These are phyloP conservation scores for Oophaga sylvatica DNA, from an alignment of 2,797 vertebrate species.

Conservation along the genomic window DNA sequence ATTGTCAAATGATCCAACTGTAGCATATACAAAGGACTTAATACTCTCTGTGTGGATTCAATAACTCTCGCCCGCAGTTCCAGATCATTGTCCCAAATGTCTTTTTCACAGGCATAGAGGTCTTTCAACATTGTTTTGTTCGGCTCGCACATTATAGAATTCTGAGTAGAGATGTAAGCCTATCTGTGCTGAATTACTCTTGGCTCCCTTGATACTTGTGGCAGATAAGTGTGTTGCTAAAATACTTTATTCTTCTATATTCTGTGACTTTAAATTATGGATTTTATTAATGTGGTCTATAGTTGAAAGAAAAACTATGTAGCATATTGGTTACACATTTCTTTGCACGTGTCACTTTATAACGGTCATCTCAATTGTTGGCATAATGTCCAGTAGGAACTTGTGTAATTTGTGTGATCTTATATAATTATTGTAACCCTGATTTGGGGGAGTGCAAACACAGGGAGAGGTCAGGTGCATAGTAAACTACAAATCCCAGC, in stretches of 20 bases:
- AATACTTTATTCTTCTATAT: conserved; percentile 3
- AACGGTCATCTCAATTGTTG: too few species aligned
- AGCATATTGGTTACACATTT: not conserved
- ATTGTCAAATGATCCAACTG: not conserved
- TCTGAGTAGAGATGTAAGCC: not conserved
- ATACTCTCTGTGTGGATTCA: conserved; percentile 4
- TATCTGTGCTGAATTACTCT: conserved; percentile 8
- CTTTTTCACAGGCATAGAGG: not conserved
- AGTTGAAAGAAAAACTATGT: not conserved
- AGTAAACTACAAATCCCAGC: too few species aligned
- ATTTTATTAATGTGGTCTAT: not conserved
- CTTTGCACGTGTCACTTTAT: not conserved
- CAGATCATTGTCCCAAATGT: conserved; percentile 29
- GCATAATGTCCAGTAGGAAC: too few species aligned
- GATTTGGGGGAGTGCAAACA: too few species aligned
- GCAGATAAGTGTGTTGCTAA: conserved; percentile 2
- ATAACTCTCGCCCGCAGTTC: conserved; percentile 18
- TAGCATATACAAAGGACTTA: conserved; percentile 16
- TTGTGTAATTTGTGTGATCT: too few species aligned
- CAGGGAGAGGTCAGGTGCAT: too few species aligned
- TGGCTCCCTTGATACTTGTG: conserved; percentile 7
- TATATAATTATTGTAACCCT: too few species aligned
- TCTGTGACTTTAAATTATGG: not conserved
- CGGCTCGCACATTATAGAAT: not conserved
- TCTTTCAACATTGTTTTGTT: conserved; percentile 27